Base-by-base conservation (phyloP, 2,888 invertebrate genomes). In the Perdita meconis region DNA sequence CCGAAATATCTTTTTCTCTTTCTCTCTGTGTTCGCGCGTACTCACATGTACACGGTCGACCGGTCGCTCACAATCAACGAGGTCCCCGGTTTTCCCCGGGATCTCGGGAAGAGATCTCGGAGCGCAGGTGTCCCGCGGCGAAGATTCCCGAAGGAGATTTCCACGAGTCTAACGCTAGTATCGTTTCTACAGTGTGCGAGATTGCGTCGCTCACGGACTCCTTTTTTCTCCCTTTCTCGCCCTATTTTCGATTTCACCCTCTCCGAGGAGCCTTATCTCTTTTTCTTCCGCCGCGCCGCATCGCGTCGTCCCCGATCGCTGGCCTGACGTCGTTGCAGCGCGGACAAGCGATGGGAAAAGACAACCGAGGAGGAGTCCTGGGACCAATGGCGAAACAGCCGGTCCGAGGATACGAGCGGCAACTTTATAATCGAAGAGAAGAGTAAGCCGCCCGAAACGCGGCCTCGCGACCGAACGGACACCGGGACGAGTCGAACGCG, bases 101-200 rank as follows among this genome's bases (percentile, higher is more conserved):
- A 83, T 83, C 75, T 68, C 61, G 8, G n/a, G 68, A 61, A 64
- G 64, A 72, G 79, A 84, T 83, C 74, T 67, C 47, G 77, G 78
- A 71, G 84, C 87, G 85, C 84, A 88, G 88, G 85, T 82, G 87
- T 85, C 82, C 84, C 81, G 86, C 86, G 84, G 82, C 81, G 82
- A 81, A 83, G 79, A 88, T 87, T 86, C 85, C 81, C 85, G 78
- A 72, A 85, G 82, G 83, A 86, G 84, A 88, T 86, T 86, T 84
- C 81, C 84, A 65, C 65, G 53, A 78, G 76, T 70, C 83, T 73
- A 76, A 84, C 79, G 86, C 24, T 72, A 70, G 84, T 86, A 84
- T 86, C 86, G 84, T 71, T 84, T 85, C 78, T 66, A 80, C 78
- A 73, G 72, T 68, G 76, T 65, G 82, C 74, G 86, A 87, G 84